Evolutionary conservation across 2,113 vertebrate genomes (phyloP).

Genomic region (Spheniscus mendiculus): DNA sequence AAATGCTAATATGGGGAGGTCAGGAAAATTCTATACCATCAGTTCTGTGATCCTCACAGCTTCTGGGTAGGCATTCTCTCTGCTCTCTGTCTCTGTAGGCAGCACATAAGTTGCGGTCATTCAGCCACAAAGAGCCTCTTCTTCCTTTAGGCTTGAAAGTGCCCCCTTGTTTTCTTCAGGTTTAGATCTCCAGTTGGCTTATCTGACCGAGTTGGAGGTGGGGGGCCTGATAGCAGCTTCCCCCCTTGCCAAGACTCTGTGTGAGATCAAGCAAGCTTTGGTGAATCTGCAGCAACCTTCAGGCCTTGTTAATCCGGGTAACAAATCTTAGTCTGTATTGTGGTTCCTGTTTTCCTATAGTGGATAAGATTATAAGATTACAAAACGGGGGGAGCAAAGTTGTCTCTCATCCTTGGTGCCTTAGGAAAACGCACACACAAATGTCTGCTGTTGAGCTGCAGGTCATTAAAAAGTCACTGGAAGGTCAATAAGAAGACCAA

Average conservation of each 20-base stretch:
- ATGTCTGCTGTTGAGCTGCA: background rate
- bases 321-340: background rate
- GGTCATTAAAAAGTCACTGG: background rate
- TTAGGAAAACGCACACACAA: background rate
- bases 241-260: constrained; percentile 79
- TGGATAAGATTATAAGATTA: too few relatives aligned
- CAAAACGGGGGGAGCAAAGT: background rate
- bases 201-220: constrained; percentile 75
- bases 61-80: background rate
- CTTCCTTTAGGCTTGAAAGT: background rate
- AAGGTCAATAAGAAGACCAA: background rate
- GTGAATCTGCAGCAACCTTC: constrained; percentile 18
- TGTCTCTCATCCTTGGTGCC: background rate
- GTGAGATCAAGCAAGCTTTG: constrained; percentile 79
- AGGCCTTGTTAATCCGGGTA: background rate
- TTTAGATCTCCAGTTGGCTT: background rate
- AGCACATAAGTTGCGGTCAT: background rate
- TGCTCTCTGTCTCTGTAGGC: too few relatives aligned
- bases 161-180: background rate
- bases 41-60: background rate
- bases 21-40: background rate
- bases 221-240: constrained; percentile 75
- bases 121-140: background rate
- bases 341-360: background rate
- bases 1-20: background rate